Base-by-base conservation (phyloP, 2,797 vertebrate species). In the Hypotaenidia okinawae region DNA sequence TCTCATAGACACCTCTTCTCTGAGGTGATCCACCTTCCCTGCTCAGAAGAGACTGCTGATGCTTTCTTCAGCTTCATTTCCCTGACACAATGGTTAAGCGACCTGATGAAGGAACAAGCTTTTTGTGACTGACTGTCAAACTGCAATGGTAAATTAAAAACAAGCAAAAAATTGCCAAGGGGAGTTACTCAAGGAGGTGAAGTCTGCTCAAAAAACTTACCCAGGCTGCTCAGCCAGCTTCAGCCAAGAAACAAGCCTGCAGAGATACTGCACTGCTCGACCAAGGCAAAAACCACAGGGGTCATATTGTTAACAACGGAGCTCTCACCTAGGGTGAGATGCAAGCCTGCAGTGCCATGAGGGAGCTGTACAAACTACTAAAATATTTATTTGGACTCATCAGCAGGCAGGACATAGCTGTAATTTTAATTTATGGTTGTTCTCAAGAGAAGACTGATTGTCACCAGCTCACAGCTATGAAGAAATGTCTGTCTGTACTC, bases 401-500 rank as follows among this genome's bases (percentile, higher is more conserved):
- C 16, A 67, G 37, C 35, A 67, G 49, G 43, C 28, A 88, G 57
- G 55, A 62, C 2, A 11, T 32, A 9, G 10, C 43, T 52, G 3
- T 37, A 10, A 33, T 74, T 87, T 84, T 55, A 35, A 47, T 21
- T 57, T 24, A 28, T 30, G 1, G 13, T 2, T 51, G 21, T 14
- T 73, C 62, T 74, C 41, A 33, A n/a, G 1, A 61, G 28, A 28
- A 54, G 14, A 30, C 11, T 2, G 15, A 21, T 22, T 54, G 66
- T 87, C 25, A 43, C 18, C 68, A 84, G 41, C 19, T 66, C 32
- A 13, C 1, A 28, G 72, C 28, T 52, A 15, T 7, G 18, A 63
- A 27, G 35, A 52, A 7, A 7, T 0, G 12, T 10, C 33, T 0
- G 0, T 39, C 19, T 32, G 18, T 22, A 64, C 11, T 47, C 47